A percentile compares a stretch with the other conserved stretches of the same genome.
Evolutionary conservation across 2,113 vertebrate species (phyloP).

Genomic region (Ptilonorhynchus violaceus): DNA sequence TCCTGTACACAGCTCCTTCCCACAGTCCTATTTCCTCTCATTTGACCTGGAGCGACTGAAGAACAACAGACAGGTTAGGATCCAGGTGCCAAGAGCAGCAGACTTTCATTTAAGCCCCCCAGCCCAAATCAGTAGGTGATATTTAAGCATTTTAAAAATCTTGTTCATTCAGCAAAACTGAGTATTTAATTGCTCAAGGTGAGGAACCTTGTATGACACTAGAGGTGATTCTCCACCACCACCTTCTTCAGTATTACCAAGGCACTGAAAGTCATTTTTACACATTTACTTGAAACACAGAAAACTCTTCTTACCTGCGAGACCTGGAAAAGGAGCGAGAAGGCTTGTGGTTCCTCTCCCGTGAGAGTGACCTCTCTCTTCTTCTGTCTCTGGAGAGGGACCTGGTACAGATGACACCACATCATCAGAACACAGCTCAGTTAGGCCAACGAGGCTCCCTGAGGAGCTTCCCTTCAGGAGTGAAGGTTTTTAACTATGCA

Average conservation of each 20-base stretch:
- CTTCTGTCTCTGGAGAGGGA: conserved; percentile 93
- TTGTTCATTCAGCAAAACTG: not conserved
- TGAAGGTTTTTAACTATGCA: not conserved
- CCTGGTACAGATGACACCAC: conserved; percentile 60
- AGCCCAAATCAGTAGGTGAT: not conserved
- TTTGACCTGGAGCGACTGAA: conserved; percentile 90
- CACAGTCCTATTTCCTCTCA: conserved; percentile 84
- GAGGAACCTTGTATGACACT: not conserved
- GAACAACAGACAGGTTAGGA: not conserved
- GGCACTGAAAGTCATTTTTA: rapidly evolving
- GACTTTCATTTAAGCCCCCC: not conserved
- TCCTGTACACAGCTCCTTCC: conserved; percentile 82
- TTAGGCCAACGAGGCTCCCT: not conserved
- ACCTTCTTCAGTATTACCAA: not conserved
- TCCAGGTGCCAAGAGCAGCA: not conserved
- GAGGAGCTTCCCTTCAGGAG: not conserved
- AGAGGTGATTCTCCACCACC: not conserved
- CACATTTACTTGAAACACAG: not conserved
- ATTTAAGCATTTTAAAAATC: not conserved
- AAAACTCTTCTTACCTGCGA: conserved; percentile 78
- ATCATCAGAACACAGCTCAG: not conserved
- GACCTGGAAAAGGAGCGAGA: conserved; percentile 94
- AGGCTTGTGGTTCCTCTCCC: conserved; percentile 92
- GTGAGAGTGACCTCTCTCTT: conserved; percentile 91
- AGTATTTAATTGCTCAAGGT: not conserved